Conservation (phyloP, 2,797 vertebrate genomes). For the Peromyscus melanophrys region DNA sequence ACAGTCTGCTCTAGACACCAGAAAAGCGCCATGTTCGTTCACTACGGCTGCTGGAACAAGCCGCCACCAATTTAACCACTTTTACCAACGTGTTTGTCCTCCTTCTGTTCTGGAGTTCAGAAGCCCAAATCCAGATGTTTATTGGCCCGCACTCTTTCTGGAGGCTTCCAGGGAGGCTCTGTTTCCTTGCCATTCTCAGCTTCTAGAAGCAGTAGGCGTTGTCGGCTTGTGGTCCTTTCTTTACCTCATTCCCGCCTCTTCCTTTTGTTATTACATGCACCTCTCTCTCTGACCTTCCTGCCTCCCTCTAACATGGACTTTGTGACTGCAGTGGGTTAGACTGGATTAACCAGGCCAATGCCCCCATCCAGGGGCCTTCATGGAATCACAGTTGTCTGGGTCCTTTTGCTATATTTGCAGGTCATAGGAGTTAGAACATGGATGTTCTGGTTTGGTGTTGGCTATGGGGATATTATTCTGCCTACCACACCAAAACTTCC, state of each 20-base stretch:
- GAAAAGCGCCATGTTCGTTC: fast-evolving
- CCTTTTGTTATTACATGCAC: too few relatives aligned
- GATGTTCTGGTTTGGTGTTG: not conserved
- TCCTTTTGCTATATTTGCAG: not conserved
- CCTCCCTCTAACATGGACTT: not conserved
- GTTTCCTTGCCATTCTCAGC: not conserved
- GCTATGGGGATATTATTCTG: not conserved
- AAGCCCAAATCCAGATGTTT: not conserved
- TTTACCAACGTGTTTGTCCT: not conserved
- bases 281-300: not conserved
- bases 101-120: not conserved
- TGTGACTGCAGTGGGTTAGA: too few relatives aligned
- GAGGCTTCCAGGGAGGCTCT: not conserved
- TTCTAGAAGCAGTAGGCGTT: not conserved
- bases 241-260: too few relatives aligned
- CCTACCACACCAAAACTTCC: not conserved
- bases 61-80: not conserved
- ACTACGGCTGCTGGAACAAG: not conserved
- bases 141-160: not conserved
- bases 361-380: not conserved
- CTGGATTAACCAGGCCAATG: not conserved
- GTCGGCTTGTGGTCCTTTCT: not conserved
- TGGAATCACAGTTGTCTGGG: not conserved
- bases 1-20: not conserved
- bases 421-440: not conserved